Percentiles rank a stretch among this genome's conserved stretches.
Evolutionary conservation across 2,797 vertebrate genomes (phyloP).

Genomic region (Saxicola maurus): DNA sequence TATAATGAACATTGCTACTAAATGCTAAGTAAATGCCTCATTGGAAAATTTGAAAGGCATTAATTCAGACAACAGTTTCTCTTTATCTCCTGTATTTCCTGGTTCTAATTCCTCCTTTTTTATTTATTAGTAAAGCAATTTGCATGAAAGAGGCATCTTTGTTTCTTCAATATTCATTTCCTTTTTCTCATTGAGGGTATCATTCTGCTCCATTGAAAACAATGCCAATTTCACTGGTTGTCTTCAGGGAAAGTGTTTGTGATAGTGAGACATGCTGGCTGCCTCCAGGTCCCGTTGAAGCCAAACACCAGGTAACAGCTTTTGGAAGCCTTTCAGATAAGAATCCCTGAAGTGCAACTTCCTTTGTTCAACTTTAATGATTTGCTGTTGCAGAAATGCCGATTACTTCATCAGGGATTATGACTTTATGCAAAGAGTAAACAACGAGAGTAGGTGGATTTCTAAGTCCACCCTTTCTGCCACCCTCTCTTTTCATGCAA

Average conservation of each 20-base stretch:
- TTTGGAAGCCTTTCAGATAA: background rate
- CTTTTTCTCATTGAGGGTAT: conserved; percentile 15
- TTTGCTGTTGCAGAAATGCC: background rate
- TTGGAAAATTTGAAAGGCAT: conserved; percentile 48
- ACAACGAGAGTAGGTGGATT: conserved; percentile 11
- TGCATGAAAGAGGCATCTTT: conserved; percentile 58
- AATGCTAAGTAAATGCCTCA: conserved; percentile 36
- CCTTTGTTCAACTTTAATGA: background rate
- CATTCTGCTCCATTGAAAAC: conserved; percentile 26
- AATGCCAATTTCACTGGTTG: conserved; percentile 14
- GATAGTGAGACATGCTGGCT: background rate
- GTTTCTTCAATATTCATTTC: conserved; percentile 51
- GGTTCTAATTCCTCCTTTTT: conserved; percentile 53
- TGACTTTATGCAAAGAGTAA: conserved; percentile 36
- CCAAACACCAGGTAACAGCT: background rate
- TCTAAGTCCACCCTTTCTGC: background rate
- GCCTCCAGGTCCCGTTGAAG: background rate
- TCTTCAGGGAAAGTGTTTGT: background rate
- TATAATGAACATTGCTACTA: conserved; percentile 40
- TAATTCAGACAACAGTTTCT: conserved; percentile 39
- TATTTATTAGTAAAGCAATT: conserved; percentile 52
- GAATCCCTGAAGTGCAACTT: conserved; percentile 5
- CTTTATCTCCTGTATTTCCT: conserved; percentile 51
- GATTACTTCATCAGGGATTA: conserved; percentile 35
- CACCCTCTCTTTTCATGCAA: conserved; percentile 26